Percentiles rank a stretch among this genome's conserved stretches.
phyloP scores from a whole-genome alignment of 2,797 vertebrate genomes.

The Gymnoscopelus braueri region DNA sequence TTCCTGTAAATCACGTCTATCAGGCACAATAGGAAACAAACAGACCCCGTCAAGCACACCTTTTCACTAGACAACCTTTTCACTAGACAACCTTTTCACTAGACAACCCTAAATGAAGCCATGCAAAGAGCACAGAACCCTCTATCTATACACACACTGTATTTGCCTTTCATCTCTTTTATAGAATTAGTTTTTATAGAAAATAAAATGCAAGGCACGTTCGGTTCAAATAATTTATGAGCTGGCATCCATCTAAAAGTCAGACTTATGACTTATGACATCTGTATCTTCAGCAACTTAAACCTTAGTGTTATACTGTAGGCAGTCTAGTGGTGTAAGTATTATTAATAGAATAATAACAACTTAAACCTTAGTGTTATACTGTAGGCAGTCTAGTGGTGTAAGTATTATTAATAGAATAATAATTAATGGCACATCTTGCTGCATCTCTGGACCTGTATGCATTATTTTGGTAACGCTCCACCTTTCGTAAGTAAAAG shows the following conservation, averaged over 20 bases:
- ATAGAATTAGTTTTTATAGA: no score
- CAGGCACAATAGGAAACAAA: not conserved
- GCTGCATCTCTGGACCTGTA: no score
- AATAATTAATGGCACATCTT: no score
- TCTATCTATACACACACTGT: not conserved
- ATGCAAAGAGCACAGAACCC: not conserved
- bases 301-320: not conserved
- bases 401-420: no score
- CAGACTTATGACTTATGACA: slow-evolving; percentile 1
- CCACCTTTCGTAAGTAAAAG: not conserved
- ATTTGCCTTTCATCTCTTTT: slow-evolving; percentile 16
- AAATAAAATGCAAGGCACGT: not conserved
- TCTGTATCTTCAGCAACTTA: slow-evolving; percentile 6
- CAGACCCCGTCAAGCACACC: no score
- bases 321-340: not conserved
- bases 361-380: not conserved
- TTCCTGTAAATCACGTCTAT: not conserved
- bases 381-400: not conserved
- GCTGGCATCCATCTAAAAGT: slow-evolving; percentile 3
- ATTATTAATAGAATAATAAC: no score
- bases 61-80: no score
- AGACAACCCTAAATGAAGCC: not conserved
- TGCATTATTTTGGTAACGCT: not conserved
- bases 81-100: not conserved
- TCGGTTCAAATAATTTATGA: slow-evolving; percentile 4